Evolutionary conservation across 2,888 invertebrate species (phyloP).

Genomic region (Lycocerus yunnanus): DNA sequence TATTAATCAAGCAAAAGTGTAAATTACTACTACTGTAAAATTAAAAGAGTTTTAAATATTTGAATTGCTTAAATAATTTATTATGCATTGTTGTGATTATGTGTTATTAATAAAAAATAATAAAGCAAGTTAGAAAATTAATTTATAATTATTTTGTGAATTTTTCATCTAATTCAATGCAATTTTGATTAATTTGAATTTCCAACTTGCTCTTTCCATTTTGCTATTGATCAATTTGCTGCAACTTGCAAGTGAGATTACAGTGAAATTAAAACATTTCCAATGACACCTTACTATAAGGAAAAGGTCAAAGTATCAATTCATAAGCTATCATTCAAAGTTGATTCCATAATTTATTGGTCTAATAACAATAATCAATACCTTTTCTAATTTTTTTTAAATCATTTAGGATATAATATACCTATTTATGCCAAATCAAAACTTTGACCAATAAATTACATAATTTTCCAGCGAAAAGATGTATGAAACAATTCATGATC

Average conservation of each 20-base stretch:
- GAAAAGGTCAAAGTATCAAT: constrained; percentile 50
- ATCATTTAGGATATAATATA: not conserved
- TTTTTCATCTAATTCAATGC: not conserved
- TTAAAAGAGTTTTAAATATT: constrained; percentile 1
- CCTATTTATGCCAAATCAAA: not conserved
- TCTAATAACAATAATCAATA: constrained; percentile 24
- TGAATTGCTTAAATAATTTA: constrained; percentile 4
- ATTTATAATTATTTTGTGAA: not conserved
- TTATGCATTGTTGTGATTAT: constrained; percentile 18
- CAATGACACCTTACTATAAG: constrained; percentile 60
- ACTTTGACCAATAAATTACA: constrained; percentile 52
- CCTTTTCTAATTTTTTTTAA: not conserved
- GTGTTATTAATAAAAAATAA: constrained; percentile 17
- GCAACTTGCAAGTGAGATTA: constrained; percentile 33
- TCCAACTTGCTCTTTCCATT: constrained; percentile 19
- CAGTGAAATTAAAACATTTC: constrained; percentile 50
- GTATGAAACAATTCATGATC: constrained; percentile 56
- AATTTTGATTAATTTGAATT: not conserved
- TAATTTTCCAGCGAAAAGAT: constrained; percentile 38
- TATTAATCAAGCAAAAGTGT: constrained; percentile 30
- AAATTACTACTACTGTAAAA: constrained; percentile 25
- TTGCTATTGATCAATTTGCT: constrained; percentile 14
- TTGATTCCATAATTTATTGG: constrained; percentile 44
- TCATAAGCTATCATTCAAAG: constrained; percentile 38
- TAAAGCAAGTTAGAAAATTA: constrained; percentile 18